These are phyloP conservation scores for Stictocephala bisonia DNA, from an alignment of 2,888 invertebrate genomes.

Conservation along the genomic window DNA sequence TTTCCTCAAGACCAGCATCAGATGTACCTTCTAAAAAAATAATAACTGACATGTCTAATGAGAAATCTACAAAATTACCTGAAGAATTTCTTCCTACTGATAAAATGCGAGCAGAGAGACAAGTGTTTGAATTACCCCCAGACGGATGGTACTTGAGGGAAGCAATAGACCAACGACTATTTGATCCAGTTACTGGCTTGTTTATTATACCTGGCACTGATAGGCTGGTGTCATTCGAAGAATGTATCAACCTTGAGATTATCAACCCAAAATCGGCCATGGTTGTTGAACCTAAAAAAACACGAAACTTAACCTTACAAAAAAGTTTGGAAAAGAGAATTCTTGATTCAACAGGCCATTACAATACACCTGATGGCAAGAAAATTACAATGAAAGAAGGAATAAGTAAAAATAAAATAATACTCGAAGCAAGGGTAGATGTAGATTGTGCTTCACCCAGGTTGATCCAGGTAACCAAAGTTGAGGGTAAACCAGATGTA, in stretches of 20 bases:
- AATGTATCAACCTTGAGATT: conserved; percentile 86
- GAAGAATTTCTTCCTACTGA: conserved; percentile 36
- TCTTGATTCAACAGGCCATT: conserved; percentile 82
- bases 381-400: conserved; percentile 80
- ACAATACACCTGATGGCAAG: conserved; percentile 68
- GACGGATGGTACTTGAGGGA: conserved; percentile 87
- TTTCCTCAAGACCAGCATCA: conserved; percentile 24
- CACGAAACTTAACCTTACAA: conserved; percentile 74
- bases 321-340: conserved; percentile 83
- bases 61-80: conserved; percentile 31
- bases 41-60: conserved; percentile 27
- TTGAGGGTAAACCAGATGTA: conserved; percentile 77
- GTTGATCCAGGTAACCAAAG: conserved; percentile 78
- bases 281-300: conserved; percentile 82
- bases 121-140: conserved; percentile 81
- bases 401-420: conserved; percentile 73
- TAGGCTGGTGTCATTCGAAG: conserved; percentile 84
- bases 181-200: conserved; percentile 85
- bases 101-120: conserved; percentile 68
- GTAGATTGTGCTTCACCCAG: conserved; percentile 62
- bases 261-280: conserved; percentile 86
- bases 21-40: conserved; percentile 15
- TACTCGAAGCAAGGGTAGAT: conserved; percentile 68
- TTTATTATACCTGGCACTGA: conserved; percentile 91
- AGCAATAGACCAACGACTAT: conserved; percentile 83